phyloP scores from a whole-genome alignment of 2,113 vertebrate species.

The Platysternon megacephalum region DNA sequence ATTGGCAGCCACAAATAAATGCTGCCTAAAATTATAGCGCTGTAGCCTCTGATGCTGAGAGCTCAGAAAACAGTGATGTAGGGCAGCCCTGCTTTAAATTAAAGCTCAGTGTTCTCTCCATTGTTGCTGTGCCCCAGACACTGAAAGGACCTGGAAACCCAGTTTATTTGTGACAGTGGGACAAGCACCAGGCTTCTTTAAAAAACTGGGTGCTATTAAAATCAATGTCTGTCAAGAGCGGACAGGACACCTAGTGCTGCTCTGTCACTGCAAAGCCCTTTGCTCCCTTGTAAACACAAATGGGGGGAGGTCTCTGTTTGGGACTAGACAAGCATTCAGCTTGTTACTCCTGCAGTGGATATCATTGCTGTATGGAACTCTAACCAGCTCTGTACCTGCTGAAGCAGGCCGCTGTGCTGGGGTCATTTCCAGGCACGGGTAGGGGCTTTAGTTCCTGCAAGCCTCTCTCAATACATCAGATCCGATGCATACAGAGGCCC shows the following conservation, averaged over 20 bases:
- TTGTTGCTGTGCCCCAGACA: not conserved
- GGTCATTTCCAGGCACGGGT: not conserved
- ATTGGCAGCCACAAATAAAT: not conserved
- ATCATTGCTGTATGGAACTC: not conserved
- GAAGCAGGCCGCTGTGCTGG: not conserved
- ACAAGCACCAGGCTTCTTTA: not conserved
- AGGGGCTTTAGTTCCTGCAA: not conserved
- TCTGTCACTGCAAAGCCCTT: not conserved
- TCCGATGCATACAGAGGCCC: rapidly evolving
- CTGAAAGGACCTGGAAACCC: not conserved
- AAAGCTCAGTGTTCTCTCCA: not conserved
- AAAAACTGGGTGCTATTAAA: not conserved
- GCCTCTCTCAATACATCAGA: not conserved
- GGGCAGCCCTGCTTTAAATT: not conserved
- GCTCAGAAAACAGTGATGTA: not conserved
- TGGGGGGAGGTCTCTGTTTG: not conserved
- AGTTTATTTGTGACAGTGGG: not conserved
- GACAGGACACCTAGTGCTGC: not conserved
- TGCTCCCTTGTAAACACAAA: not conserved
- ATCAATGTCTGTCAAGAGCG: not conserved
- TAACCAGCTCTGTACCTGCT: not conserved
- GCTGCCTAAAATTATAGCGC: not conserved
- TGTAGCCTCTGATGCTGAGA: not conserved
- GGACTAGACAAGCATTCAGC: not conserved
- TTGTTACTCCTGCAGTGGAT: not conserved